phyloP scores from a whole-genome alignment of 2,888 invertebrate species.

The Netelia fuscicornis region DNA sequence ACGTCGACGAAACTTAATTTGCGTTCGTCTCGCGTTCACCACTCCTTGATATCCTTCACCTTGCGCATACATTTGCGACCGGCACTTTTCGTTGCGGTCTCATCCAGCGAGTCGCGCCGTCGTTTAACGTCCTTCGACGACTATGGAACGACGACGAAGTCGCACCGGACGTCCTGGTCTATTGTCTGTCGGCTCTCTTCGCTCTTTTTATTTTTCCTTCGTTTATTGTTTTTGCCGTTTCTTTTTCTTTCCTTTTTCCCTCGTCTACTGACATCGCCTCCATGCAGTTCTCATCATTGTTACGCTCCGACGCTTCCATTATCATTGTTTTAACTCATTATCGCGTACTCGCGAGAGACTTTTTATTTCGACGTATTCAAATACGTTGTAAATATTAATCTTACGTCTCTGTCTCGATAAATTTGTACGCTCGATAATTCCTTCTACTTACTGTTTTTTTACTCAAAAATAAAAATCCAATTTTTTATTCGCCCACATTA shows the following conservation, averaged over 20 bases:
- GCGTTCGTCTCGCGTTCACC: conserved; percentile 69
- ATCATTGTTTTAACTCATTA: conserved; percentile 73
- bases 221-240: conserved; percentile 61
- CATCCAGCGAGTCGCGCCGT: conserved; percentile 47
- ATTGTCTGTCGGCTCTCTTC: conserved; percentile 55
- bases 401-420: neutral
- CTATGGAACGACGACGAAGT: conserved; percentile 36
- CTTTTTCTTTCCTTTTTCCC: conserved; percentile 18
- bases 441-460: neutral
- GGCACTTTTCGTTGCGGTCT: conserved; percentile 27
- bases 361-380: neutral
- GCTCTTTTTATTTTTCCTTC: conserved; percentile 49
- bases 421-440: neutral
- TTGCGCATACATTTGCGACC: conserved; percentile 62
- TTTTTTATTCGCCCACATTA: too few species aligned
- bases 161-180: conserved; percentile 68
- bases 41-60: conserved; percentile 53
- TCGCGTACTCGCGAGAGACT: conserved; percentile 73
- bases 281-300: conserved; percentile 39
- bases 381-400: neutral
- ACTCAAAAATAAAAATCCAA: too few species aligned
- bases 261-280: conserved; percentile 23
- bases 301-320: conserved; percentile 59
- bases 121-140: conserved; percentile 55
- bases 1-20: conserved; percentile 65